These are phyloP conservation scores for Corythucha ciliata DNA, from an alignment of 2,888 invertebrate genomes.

Conservation along the genomic window DNA sequence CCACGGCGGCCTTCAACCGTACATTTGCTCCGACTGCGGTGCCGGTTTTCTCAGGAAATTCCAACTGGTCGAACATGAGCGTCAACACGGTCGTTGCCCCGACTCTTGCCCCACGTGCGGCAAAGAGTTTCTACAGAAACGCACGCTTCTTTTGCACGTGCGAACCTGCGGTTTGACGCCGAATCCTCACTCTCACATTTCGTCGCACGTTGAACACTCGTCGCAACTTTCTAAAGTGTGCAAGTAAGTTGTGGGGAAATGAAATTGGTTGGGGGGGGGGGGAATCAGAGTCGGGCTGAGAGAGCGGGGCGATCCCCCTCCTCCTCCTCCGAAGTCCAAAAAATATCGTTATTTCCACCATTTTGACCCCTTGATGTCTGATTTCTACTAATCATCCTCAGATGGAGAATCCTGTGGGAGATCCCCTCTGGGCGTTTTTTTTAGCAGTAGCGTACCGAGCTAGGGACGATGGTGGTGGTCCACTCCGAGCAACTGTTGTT, in stretches of 20 bases:
- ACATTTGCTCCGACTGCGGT: conserved; percentile 84
- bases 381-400: no score
- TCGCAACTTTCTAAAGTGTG: conserved; percentile 32
- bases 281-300: no score
- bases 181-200: conserved; percentile 26
- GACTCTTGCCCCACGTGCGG: conserved; percentile 73
- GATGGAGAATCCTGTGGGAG: no score
- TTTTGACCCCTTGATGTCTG: no score
- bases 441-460: no score
- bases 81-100: conserved; percentile 69
- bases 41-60: conserved; percentile 76
- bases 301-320: no score
- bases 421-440: no score
- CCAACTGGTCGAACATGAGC: conserved; percentile 73
- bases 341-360: no score
- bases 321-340: no score
- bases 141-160: conserved; percentile 65
- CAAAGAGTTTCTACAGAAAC: conserved; percentile 75
- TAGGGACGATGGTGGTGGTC: no score
- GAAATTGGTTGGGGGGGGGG: not conserved
- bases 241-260: conserved; percentile 31
- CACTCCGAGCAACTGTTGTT: no score
- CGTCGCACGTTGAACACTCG: conserved; percentile 13
- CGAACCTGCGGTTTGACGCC: conserved; percentile 35
- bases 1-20: conserved; percentile 93